Base-by-base conservation (phyloP, 2,113 vertebrate genomes). In the Gallinago media region DNA sequence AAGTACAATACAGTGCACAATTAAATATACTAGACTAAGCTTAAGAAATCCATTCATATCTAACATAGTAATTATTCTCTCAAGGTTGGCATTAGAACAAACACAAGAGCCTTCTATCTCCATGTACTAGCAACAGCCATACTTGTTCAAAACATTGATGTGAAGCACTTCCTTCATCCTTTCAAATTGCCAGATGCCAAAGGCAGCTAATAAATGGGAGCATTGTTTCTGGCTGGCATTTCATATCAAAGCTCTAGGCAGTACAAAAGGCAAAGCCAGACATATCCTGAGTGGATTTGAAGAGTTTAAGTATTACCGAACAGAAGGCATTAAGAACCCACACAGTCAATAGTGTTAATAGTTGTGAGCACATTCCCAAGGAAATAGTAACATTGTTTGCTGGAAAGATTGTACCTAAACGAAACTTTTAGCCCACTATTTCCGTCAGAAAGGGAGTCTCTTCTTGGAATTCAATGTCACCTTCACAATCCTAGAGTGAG, bases 51-150 rank as follows among this genome's bases (percentile, higher is more conserved):
- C 52, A 2, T 52, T 85, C 11, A 36, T 44, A 12, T 14, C 11
- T 27, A 78, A 49, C 34, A 80, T 13, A 15, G n/a, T 44, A 77
- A 75, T 36, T 8, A 63, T n/a, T 66, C 19, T 73, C 77, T 44
- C 66, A 58, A 70, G 40, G 46, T 2, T 94, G 87, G 89, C 89
- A 79, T 17, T 2, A 65, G 81, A 95, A 90, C 58, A 83, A 85
- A 96, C 68, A 84, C 84, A 62, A 26, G 8, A 79, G 29, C 31
- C n/a, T 94, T 95, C 86, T 92, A n/a, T 79, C 34, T 72, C 55
- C 74, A 65, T 2, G 6, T 26, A 44, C 68, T 65, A 75, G 84
- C 67, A 89, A 58, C 9, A 63, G 19, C 62, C n/a, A 34, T 13
- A 66, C 68, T 85, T 88, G 36, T 42, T 49, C 52, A 70, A 79